Evolutionary conservation across 2,888 invertebrate species (phyloP), one percentile per base, ranked within the genome.

Genomic region (Drosophila kuntzei): DNA sequence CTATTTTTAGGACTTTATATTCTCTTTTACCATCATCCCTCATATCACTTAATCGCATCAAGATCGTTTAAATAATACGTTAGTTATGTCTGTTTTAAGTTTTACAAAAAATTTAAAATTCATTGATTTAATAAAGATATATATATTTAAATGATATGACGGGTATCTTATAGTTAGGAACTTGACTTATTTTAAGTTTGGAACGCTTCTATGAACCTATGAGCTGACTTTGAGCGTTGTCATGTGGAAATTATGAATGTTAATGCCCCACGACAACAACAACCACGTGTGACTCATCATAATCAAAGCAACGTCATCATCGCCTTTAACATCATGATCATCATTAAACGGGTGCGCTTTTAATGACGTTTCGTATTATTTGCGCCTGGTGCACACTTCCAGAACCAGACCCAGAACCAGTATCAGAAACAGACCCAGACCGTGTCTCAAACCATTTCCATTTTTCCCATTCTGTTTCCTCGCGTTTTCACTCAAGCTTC

Each of bases 231-330:
- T 49, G 47, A 69, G 64, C 71, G 75, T 84, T 79, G 71, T 75
- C 83, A 87, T 84, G 87, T 87, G 83, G 67, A 83, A 83, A 85
- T 83, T 79, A 79, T 84, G 87, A 85, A 82, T 81, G 78, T 88
- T 79, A 84, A 84, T 88, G 88, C 89, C 67, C 11, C 71, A 51
- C 55, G 29, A 46, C 63, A 49, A 44, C 63, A 59, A 67, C 67
- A 76, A 58, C 47, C 62, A 71, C 70, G 77, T 87, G 78, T 90
- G 89, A 90, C 89, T 90, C 89, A 89, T 90, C 90, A 85, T 76
- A 83, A 80, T 74, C 81, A 80, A 67, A 69, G 43, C 44, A 53
- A 20, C 59, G 41, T 36, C 62, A 47, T 47, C 49, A 62, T 62
- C 34, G 37, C 49, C 20, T 34, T 22, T 11, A 51, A 27, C 37